phyloP scores from a whole-genome alignment of 2,888 invertebrate genomes.

The Palloptera scutellata region DNA sequence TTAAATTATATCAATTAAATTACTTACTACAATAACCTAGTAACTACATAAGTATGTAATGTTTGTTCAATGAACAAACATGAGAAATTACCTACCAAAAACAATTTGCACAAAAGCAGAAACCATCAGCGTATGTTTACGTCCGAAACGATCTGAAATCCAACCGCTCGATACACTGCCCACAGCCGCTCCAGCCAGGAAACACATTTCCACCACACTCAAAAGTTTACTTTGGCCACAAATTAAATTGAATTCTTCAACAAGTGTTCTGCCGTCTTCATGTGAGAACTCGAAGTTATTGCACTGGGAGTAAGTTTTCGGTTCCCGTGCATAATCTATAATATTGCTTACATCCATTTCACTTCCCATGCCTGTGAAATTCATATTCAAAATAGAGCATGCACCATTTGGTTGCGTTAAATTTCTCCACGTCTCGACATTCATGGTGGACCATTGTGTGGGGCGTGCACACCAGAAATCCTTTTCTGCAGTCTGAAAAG shows the following conservation, averaged over 20 bases:
- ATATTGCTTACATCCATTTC: slow-evolving; percentile 9
- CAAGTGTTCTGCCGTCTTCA: slow-evolving; percentile 63
- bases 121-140: slow-evolving; percentile 70
- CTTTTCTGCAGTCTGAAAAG: slow-evolving; percentile 64
- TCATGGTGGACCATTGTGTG: slow-evolving; percentile 57
- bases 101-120: slow-evolving; percentile 68
- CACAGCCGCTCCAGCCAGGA: slow-evolving; percentile 71
- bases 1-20: too few species aligned
- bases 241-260: slow-evolving; percentile 70
- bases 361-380: slow-evolving; percentile 40
- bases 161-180: slow-evolving; percentile 74
- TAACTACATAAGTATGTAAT: too few species aligned
- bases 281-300: slow-evolving; percentile 17
- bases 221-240: slow-evolving; percentile 68
- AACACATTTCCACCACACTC: slow-evolving; percentile 72
- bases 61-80: too few species aligned
- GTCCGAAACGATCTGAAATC: slow-evolving; percentile 72
- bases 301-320: slow-evolving; percentile 1
- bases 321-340: slow-evolving; percentile 7
- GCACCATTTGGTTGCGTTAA: slow-evolving; percentile 65
- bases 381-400: slow-evolving; percentile 62
- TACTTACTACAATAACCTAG: too few species aligned
- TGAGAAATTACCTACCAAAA: slow-evolving; percentile 63
- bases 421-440: slow-evolving; percentile 66
- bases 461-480: slow-evolving; percentile 70